Evolutionary conservation across 1,140 invertebrate genomes (phyloP), one percentile per base, ranked within the genome.

Genomic region (Zaprionus capensis): DNA sequence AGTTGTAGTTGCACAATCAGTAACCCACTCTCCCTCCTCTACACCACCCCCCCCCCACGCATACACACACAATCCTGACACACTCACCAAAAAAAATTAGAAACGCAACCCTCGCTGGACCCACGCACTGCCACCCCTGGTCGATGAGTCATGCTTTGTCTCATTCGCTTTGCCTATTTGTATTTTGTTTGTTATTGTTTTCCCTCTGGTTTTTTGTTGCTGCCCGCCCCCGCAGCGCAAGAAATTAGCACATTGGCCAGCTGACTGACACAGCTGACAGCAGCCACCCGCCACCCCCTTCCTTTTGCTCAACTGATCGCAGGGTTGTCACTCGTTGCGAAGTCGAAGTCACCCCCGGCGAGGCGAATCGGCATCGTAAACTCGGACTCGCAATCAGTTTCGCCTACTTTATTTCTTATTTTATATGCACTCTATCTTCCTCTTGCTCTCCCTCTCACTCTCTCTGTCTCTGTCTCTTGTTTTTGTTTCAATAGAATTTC

Each of bases 401-500:
- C 38, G 34, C 38, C 58, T 51, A 31, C 57, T 70, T 69, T 57
- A 51, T 24, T 49, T 57, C 38, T 61, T 28, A 49, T 69, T 69
- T 59, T 46, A n/a, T 46, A 36, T 44, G 38, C 28, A 17, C 28
- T 36, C 6, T 36, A 22, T 28, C 26, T 7, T 5, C 26, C 34
- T 57, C 17, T n/a, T 7, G n/a, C 17, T 31, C 7, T 17, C 31
- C 17, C n/a, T 17, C 14, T 51, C 34, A 53, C n/a, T 3, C 57
- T 53, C n/a, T 53, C 31, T 36, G 4, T 34, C 34, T 49, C 15
- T 44, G 26, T 56, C 3, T 4, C 14, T 38, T 36, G 36, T 53
- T 58, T 59, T 59, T 65, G 56, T 77, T 81, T 64, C 57, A 68
- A 61, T 64, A 68, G 49, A 69, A 72, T 82, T 83, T 79, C 73